Evolutionary conservation across 2,888 invertebrate species (phyloP).

Genomic region (Lasioglossum oenotherae): DNA sequence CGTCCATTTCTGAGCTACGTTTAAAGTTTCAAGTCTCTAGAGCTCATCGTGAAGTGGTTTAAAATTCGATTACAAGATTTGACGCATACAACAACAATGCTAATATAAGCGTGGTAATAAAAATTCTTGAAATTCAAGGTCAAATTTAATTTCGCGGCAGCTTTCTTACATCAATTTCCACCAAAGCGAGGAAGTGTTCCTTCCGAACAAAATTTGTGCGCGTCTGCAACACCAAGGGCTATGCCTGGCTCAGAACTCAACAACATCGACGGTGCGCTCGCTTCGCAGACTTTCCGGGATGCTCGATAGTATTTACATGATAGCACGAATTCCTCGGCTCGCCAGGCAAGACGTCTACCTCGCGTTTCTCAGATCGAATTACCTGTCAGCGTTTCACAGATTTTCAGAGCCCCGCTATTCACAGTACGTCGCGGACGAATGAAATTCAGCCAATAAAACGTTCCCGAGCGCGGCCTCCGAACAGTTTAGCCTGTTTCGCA

Average conservation of each 20-base stretch:
- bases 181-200: no score
- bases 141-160: no score
- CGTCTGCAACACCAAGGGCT: no score
- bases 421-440: slow-evolving; percentile 34
- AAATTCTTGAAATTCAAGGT: no score
- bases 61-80: no score
- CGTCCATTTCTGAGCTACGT: no score
- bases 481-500: slow-evolving; percentile 44
- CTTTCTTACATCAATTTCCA: no score
- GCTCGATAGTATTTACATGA: slow-evolving; percentile 44
- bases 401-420: slow-evolving; percentile 45
- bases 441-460: slow-evolving; percentile 58
- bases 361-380: slow-evolving; percentile 58
- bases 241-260: background rate
- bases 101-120: no score
- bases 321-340: slow-evolving; percentile 15
- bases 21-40: no score
- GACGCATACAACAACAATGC: no score
- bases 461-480: background rate
- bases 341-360: slow-evolving; percentile 27
- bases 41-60: no score
- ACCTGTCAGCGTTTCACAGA: slow-evolving; percentile 57
- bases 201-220: background rate
- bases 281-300: background rate
- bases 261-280: background rate